Base-by-base conservation (phyloP, 2,797 vertebrate species). In the Phataginus tetradactyla region DNA sequence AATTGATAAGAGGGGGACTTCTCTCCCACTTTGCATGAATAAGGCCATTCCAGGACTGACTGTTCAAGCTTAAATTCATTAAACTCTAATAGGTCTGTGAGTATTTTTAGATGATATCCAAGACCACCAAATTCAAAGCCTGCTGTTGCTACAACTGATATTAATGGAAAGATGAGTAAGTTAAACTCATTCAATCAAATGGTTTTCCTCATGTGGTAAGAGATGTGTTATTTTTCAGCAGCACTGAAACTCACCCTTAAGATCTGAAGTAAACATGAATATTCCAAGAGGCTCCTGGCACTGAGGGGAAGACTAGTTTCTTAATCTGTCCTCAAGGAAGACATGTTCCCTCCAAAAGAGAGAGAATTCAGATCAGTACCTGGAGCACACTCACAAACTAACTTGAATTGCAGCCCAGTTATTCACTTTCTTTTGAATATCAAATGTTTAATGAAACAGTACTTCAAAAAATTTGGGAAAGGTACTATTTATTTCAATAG, bases 141-240 rank as follows among this genome's bases (percentile, higher is more conserved):
- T 86, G 81, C 37, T 66, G 17, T 63, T 75, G 53, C 21, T 57
- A 80, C 61, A 83, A 25, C 29, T 86, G 37, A 69, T 86, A 80
- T n/a, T 93, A 91, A 90, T 89, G 86, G 74, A 89, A 94, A 97
- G 64, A 81, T 85, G 12, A 95, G 17, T 95, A 86, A 37, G 42
- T 59, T 80, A 86, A 86, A 68, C 45, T 95, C 15, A 81, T 89
- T 71, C 75, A 72, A 61, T 72, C 27, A 84, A 90, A 95, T 51
- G 7, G 4, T 83, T 94, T 92, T 90, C 8, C 27, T 90, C 7
- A 51, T 86, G 42, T 69, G 32, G 78, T 77, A 84, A 89, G 59
- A 91, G 72, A 85, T n/a, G 8, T 39, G 18, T 90, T 93, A 39
- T 53, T 94, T 93, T 59, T 85, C 45, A 96, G 42, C 32, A 37